Base-by-base conservation (phyloP, 2,888 invertebrate species). In the Petrophora chlorosata region DNA sequence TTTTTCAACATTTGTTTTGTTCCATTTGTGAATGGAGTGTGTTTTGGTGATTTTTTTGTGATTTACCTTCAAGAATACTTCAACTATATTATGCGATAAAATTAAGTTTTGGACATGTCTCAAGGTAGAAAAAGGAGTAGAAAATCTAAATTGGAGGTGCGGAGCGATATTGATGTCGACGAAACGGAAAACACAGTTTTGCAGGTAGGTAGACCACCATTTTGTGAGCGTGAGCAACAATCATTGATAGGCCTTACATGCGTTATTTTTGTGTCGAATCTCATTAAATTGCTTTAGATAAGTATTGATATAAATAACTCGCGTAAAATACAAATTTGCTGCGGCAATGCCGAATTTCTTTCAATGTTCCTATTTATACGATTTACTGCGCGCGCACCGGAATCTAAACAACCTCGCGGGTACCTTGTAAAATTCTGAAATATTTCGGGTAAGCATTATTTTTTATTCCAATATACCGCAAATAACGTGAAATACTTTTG, bases 201-300 rank as follows among this genome's bases (percentile, higher is more conserved):
- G 57, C 51, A 59, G 55, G 59, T 56, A 53, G 49, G 28, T 47
- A 25, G 16, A 46, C 41, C 51, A 55, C 59, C 61, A 61, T 56
- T 49, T 61, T 61, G 56, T 47, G 8, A 15, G 9, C 10, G 25
- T 10, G 9, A 0, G 25, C 1, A 10, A 10, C 4, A 2, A 5
- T 4, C 7, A 7, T 19, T 4, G 4, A 19, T 5, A 19, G 7
- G 19, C 28, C 1, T 9, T n/a, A 9, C 9, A 9, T 25, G 25
- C 25, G 2, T 1, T 9, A 25, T 19, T 19, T 1, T 1, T 9
- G 1, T 25, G 2, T 3, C 25, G 2, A n/a, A n/a, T n/a, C n/a
- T n/a, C n/a, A n/a, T n/a, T n/a, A n/a, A n/a, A n/a, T n/a, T n/a
- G n/a, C n/a, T 3, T 17, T 17, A 17, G 17, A 17, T 17, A 17